These are phyloP conservation scores for Cosmorhoe ocellata DNA, from an alignment of 2,888 invertebrate species.

Conservation along the genomic window DNA sequence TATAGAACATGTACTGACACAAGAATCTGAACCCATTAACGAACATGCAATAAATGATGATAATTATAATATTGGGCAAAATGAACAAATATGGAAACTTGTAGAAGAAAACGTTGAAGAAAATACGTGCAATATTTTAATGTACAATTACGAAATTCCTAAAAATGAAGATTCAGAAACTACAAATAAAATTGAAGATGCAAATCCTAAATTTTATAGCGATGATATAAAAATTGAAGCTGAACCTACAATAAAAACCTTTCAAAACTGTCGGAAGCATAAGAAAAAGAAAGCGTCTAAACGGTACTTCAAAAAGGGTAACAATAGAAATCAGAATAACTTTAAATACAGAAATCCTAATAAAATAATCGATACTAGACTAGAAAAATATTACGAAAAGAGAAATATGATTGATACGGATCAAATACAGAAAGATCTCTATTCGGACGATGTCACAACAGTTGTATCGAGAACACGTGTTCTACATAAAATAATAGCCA, in stretches of 20 bases:
- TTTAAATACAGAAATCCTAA: constrained; percentile 34
- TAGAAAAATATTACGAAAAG: constrained; percentile 42
- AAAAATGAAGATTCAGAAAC: constrained; percentile 2
- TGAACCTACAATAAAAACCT: constrained; percentile 36
- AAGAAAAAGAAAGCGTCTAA: constrained; percentile 26
- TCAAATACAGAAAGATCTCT: constrained; percentile 38
- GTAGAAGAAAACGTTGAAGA: not conserved
- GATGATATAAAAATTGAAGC: constrained; percentile 5
- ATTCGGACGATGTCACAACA: constrained; percentile 40
- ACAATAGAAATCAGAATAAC: constrained; percentile 46
- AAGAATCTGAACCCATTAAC: not conserved
- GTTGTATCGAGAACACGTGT: constrained; percentile 44
- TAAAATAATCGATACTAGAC: constrained; percentile 31
- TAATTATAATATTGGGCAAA: not conserved
- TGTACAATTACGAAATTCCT: not conserved
- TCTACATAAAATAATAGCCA: constrained; percentile 49
- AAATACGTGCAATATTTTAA: not conserved
- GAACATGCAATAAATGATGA: not conserved
- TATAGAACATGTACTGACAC: not conserved
- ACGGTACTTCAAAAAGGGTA: constrained; percentile 40
- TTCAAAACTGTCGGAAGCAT: constrained; percentile 28
- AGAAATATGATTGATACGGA: constrained; percentile 29
- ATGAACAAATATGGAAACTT: not conserved
- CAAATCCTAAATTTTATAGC: not conserved
- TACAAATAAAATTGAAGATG: not conserved